Evolutionary conservation across 2,113 vertebrate species (phyloP), one percentile per base, ranked within the genome.

Genomic region (Tragulus kanchil): DNA sequence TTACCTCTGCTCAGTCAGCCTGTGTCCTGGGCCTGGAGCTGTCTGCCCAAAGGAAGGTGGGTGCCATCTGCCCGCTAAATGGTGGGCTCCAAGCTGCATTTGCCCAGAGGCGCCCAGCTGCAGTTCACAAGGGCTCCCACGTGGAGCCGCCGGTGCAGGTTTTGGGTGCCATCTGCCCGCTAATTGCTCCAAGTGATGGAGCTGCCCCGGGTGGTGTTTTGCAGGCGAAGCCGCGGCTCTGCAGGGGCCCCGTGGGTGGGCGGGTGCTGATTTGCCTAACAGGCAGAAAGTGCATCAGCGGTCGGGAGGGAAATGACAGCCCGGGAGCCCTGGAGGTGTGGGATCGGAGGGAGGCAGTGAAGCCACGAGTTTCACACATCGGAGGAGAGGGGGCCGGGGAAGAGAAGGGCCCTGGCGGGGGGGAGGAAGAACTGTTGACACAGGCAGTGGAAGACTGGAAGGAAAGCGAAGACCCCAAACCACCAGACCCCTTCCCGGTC

Each of bases 231-330:
- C 36, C 36, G 12, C 59, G 10, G 54, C 50, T 26, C 17, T 86
- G 84, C 73, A 31, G 85, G 45, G 52, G 85, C 93, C 77, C 69
- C 25, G 25, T 8, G 50, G 11, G 16, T 56, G 45, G 93, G 84
- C 75, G 79, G 92, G 87, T 12, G 92, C 84, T 96, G 11, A 95
- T 97, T 97, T 94, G 79, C 97, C 69, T 95, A 94, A 90, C 75
- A 82, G 93, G n/a, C 96, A 81, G 61, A 28, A 84, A 48, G 48
- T 64, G 69, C 54, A 69, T 69, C 69, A 36, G 0, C 15, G 59
- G n/a, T 71, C 19, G 3, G 86, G 67, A 77, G 73, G 85, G 86
- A 85, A 91, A 79, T 67, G 26, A 61, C 10, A 67, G 52, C 48
- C 77, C 17, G 45, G 92, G 50, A 79, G 17, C 58, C 96, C 79